Base-by-base conservation (phyloP, 2,888 invertebrate species). In the Tipula lateralis region DNA sequence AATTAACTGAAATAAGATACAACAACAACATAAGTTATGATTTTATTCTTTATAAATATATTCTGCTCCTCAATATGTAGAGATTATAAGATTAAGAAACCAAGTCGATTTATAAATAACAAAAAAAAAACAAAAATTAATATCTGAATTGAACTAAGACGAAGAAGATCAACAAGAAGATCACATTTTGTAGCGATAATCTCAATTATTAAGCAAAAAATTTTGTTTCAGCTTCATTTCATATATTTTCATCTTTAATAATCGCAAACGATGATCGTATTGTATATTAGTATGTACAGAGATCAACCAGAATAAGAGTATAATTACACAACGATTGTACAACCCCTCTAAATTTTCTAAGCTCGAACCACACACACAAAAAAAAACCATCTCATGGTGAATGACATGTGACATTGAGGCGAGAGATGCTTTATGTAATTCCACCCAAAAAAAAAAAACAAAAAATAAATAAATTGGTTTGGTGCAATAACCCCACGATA, bases 131-230 rank as follows among this genome's bases (percentile, higher is more conserved):
- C 16, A 44, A 44, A 44, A 44, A 44, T 1, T 9, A 50, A 50
- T 16, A 50, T 16, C 39, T 50, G 24, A 66, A 66, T 24, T 24
- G 24, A 66, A 66, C 24, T 24, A 66, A 66, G 66, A 9, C 66
- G 9, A 19, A 24, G 66, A 66, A 66, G 66, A 44, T 66, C 66
- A 66, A 19, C 24, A 66, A 66, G 66, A 66, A 66, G 66, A 66
- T 24, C 66, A 66, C 24, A 66, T 7, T 66, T 66, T 66, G 9
- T 39, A 9, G 66, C 66, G 66, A 66, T 66, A 66, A 66, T 66
- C 66, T 66, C 66, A 66, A 66, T 66, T 66, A 66, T 66, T 66
- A 66, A 66, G 66, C 66, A 66, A 66, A 66, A 66, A 66, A 66
- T 66, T 44, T 44, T 44, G 44, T n/a, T 66, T 66, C 66, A 66